A percentile compares a stretch with the other conserved stretches of the same genome.
Evolutionary conservation across 2,888 invertebrate species (phyloP).

Genomic region (Pogonocherus hispidulus): DNA sequence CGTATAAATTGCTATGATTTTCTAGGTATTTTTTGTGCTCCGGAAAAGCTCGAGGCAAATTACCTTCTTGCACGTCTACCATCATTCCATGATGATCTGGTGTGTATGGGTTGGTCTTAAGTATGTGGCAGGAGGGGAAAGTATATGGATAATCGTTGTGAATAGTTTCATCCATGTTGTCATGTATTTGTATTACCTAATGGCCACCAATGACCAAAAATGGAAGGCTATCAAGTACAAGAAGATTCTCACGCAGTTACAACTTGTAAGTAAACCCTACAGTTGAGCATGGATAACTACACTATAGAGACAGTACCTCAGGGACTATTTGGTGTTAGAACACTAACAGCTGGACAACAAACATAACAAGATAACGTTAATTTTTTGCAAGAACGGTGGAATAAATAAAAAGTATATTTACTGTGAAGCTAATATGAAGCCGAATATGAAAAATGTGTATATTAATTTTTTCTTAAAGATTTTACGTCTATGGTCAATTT

Average conservation of each 20-base stretch:
- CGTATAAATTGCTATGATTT: slow-evolving; percentile 52
- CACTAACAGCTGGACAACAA: too few relatives aligned
- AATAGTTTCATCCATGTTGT: slow-evolving; percentile 84
- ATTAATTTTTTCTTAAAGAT: too few relatives aligned
- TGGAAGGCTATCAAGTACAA: slow-evolving; percentile 85
- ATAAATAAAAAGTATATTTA: too few relatives aligned
- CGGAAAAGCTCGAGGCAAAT: slow-evolving; percentile 87
- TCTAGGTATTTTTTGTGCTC: slow-evolving; percentile 84
- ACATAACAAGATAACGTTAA: too few relatives aligned
- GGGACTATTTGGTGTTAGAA: too few relatives aligned
- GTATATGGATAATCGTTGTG: slow-evolving; percentile 73
- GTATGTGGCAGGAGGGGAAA: slow-evolving; percentile 79
- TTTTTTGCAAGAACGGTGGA: too few relatives aligned
- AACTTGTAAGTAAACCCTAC: slow-evolving; percentile 73
- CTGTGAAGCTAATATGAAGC: too few relatives aligned
- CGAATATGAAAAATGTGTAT: too few relatives aligned
- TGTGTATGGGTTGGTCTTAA: slow-evolving; percentile 76
- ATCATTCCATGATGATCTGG: slow-evolving; percentile 85
- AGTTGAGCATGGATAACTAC: too few relatives aligned
- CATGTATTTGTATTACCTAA: slow-evolving; percentile 88
- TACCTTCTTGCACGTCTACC: slow-evolving; percentile 89
- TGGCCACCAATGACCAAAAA: slow-evolving; percentile 80
- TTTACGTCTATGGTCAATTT: too few relatives aligned
- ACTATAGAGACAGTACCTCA: too few relatives aligned
- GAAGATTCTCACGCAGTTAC: slow-evolving; percentile 86